Conservation (phyloP, 2,888 invertebrate genomes). For the Caenorhabditis doughertyi region DNA sequence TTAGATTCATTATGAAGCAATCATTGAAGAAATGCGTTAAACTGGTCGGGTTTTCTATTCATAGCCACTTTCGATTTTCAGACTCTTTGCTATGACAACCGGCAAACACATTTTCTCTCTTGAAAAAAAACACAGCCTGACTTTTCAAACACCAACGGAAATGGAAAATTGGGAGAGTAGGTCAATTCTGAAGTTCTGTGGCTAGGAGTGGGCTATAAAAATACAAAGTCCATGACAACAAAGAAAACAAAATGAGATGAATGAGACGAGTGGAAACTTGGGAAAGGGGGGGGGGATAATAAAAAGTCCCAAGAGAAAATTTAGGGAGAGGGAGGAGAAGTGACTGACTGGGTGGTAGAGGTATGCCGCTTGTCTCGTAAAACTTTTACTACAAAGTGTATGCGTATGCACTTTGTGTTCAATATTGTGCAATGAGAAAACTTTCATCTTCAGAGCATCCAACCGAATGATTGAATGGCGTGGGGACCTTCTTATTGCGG, state of each 20-base stretch:
- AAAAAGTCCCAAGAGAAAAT: slow-evolving; percentile 51
- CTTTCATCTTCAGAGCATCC: slow-evolving; percentile 50
- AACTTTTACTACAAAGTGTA: slow-evolving; percentile 59
- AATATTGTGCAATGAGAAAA: slow-evolving; percentile 59
- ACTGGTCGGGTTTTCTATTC: slow-evolving; percentile 1
- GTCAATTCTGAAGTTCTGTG: neutral
- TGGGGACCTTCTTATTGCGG: slow-evolving; percentile 2
- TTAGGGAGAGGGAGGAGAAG: slow-evolving; percentile 31
- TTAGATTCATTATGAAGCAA: slow-evolving; percentile 25
- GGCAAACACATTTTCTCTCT: neutral
- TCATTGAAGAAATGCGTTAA: neutral
- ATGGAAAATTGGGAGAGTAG: neutral
- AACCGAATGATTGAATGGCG: slow-evolving; percentile 50
- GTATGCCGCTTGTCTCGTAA: slow-evolving; percentile 59
- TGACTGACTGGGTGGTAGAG: slow-evolving; percentile 56
- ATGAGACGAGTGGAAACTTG: neutral
- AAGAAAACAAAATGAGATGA: slow-evolving; percentile 42
- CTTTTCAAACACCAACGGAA: neutral
- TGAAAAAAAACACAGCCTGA: neutral
- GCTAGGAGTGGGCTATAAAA: too few species aligned
- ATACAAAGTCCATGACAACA: slow-evolving; percentile 5
- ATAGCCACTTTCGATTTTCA: neutral
- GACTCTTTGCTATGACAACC: slow-evolving; percentile 21
- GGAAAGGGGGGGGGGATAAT: slow-evolving; percentile 30
- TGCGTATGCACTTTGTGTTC: slow-evolving; percentile 52